These are phyloP conservation scores for Eristalinus aeneus DNA, from an alignment of 2,888 invertebrate genomes.

Conservation along the genomic window DNA sequence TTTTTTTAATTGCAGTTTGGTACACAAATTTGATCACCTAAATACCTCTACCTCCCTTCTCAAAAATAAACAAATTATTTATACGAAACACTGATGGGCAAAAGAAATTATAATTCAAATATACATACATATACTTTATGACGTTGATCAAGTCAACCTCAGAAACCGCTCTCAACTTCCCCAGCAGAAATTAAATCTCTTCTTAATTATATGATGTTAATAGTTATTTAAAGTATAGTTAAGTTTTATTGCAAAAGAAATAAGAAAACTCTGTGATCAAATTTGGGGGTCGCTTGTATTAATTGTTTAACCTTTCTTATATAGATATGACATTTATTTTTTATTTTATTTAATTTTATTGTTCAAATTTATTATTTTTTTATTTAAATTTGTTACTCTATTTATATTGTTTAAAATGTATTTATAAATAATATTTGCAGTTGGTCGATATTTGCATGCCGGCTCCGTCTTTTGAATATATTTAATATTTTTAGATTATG, in stretches of 20 bases:
- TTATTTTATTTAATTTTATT: conserved; percentile 1
- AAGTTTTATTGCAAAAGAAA: conserved; percentile 26
- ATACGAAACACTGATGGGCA: conserved; percentile 47
- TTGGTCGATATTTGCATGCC: conserved; percentile 82
- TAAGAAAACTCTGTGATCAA: conserved; percentile 58
- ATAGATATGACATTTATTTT: conserved; percentile 15
- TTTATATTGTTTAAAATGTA: conserved; percentile 65
- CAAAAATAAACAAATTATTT: conserved; percentile 47
- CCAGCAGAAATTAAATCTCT: conserved; percentile 43
- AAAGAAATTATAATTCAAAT: not conserved
- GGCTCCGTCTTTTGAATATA: conserved; percentile 81
- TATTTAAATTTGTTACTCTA: conserved; percentile 63
- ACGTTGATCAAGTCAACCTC: conserved; percentile 57
- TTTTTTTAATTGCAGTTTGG: conserved; percentile 68
- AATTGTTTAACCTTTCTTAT: conserved; percentile 59
- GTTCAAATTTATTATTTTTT: conserved; percentile 27
- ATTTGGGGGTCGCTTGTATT: conserved; percentile 69
- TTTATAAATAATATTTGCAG: conserved; percentile 80
- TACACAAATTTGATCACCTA: conserved; percentile 70
- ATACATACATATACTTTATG: conserved; percentile 33
- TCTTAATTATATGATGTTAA: conserved; percentile 20
- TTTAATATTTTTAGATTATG: conserved; percentile 45
- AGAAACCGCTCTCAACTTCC: conserved; percentile 51
- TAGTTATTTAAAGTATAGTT: conserved; percentile 31
- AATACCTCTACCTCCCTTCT: conserved; percentile 43